These are phyloP conservation scores for Pelvicachromis taeniatus DNA, from an alignment of 2,113 vertebrate species.

Conservation along the genomic window DNA sequence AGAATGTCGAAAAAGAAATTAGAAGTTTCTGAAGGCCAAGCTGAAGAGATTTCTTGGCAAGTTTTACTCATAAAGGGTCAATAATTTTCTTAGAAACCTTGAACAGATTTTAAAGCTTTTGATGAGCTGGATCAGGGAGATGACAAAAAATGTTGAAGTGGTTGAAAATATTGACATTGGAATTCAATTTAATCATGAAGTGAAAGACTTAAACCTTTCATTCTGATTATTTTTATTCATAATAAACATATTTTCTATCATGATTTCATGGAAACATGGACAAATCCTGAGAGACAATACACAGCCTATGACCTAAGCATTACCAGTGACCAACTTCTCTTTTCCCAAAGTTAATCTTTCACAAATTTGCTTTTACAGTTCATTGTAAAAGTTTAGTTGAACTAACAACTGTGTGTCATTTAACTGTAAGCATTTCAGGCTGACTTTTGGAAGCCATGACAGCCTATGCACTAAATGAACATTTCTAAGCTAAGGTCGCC, in stretches of 20 bases:
- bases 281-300: background rate
- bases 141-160: background rate
- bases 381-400: background rate
- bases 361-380: rapidly evolving
- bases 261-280: background rate
- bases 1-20: background rate
- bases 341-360: background rate
- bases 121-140: background rate
- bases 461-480: background rate
- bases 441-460: background rate
- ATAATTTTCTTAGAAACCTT: background rate
- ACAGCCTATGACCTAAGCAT: background rate
- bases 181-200: background rate
- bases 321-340: background rate
- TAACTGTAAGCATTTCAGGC: background rate
- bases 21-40: background rate
- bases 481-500: slow-evolving; percentile 15
- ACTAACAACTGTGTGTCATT: rapidly evolving
- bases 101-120: background rate
- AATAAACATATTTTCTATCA: background rate
- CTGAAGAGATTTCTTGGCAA: background rate
- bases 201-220: background rate
- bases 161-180: background rate
- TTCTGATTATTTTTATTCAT: rapidly evolving
- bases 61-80: background rate